Base-by-base conservation (phyloP, 1,140 invertebrate genomes). In the Brachionus manjavacas region DNA sequence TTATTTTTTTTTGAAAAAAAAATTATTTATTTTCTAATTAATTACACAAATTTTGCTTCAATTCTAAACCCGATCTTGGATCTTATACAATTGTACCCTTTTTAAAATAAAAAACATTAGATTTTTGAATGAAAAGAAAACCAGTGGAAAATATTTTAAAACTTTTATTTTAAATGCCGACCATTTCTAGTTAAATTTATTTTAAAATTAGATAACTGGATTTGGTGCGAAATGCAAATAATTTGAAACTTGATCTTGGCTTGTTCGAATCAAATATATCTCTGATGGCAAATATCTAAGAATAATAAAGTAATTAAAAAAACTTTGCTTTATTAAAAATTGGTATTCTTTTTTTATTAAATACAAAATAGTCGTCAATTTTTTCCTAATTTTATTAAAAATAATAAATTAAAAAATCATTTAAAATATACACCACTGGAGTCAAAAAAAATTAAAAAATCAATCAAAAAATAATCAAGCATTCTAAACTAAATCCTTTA, bases 341-440 rank as follows among this genome's bases (percentile, higher is more conserved):
- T 35, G 2, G 7, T 35, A 35, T 0, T 7, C n/a, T n/a, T 35
- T 35, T 35, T 7, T 35, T 35, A 0, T 46, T 46, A 0, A 46
- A 46, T 46, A 60, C 9, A 20, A 60, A 60, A 60, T 60, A 60
- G 16, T 20, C 20, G 52, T 9, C 16, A 60, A 60, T 4, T 46
- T 60, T 60, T 60, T 60, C 52, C 20, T 60, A 20, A 9, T 60
- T 60, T 60, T 60, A 60, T 60, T 60, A 20, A 60, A n/a, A 8
- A 20, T 20, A 60, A 60, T 20, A 60, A 60, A 23, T 23, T 25
- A 20, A 20, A 20, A 20, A 20, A 23, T 25, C 25, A 9, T 60
- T 60, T 20, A 60, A 60, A 60, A 68, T 68, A 31, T 68, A 68
- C 66, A 68, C 66, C 66, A 68, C 66, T 68, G 66, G 66, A 68